Base-by-base conservation (phyloP, 1,140 invertebrate genomes). In the Samia ricini region DNA sequence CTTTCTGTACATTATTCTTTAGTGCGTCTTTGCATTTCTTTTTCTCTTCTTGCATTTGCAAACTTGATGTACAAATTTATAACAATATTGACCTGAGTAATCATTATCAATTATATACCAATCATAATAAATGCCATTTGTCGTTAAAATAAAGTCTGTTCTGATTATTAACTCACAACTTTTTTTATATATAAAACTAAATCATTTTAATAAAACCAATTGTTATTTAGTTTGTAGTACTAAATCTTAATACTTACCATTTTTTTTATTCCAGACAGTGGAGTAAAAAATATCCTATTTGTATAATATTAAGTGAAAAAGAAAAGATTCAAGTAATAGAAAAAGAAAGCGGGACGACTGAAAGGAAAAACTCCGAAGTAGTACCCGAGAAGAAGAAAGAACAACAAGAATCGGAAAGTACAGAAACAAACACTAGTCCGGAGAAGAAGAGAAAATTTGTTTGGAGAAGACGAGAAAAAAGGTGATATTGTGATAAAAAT, bases 241-340 rank as follows among this genome's bases (percentile, higher is more conserved):
- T 26, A 26, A 26, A n/a, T n/a, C n/a, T n/a, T 3, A 60, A 15
- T 51, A 51, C 56, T 4, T 65, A 36, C 61, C 18, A 33, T 56
- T 20, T 29, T 26, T 49, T 54, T 73, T 68, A 61, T 75, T 88
- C 54, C 70, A 95, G 94, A 73, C 92, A 95, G 63, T 98, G 96
- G 97, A 97, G 96, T 83, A 97, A 97, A 88, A 98, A 98, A 80
- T 98, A 97, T 89, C 97, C 96, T 1, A 96, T 98, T 71, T 95
- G 95, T 79, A 91, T 98, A 49, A 92, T 92, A 63, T 61, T 91
- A 36, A 88, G 72, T 71, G 88, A 91, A 59, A 85, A 84, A 58
- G 85, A 89, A 52, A 91, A 85, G 67, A 88, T 91, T 29, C 85
- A 90, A 72, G 85, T 90, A 5, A 65, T 88, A 21, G 88, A 90